phyloP scores from a whole-genome alignment of 2,888 invertebrate species.

The Orthonevra nobilis region DNA sequence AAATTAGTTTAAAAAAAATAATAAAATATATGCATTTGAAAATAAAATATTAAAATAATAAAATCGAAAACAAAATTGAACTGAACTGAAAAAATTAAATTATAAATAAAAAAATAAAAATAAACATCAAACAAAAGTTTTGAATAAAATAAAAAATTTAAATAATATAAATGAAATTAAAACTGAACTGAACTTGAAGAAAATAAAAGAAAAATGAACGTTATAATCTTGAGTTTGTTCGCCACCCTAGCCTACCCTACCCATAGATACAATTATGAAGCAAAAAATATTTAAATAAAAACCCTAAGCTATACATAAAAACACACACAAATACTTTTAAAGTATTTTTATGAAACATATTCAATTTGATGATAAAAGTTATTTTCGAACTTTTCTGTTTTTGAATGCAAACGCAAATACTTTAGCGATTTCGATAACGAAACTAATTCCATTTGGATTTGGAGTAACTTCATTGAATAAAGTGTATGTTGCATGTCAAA shows the following conservation, averaged over 20 bases:
- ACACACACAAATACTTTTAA: not conserved
- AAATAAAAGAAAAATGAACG: not conserved
- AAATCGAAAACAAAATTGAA: not conserved
- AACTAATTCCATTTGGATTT: conserved; percentile 7
- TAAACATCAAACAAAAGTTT: not conserved
- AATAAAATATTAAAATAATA: not conserved
- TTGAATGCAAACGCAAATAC: not conserved
- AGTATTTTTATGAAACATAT: no score
- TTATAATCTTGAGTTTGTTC: conserved; percentile 36
- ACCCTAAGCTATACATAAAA: not conserved
- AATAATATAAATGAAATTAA: not conserved
- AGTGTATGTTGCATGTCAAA: no score
- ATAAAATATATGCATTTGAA: no score
- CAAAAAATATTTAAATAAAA: not conserved
- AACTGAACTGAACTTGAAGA: no score
- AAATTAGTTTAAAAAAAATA: no score
- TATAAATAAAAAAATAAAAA: not conserved
- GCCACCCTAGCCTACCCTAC: conserved; percentile 15
- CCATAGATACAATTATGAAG: no score
- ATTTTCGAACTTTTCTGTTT: no score
- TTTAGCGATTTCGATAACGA: conserved; percentile 7
- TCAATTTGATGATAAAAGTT: no score
- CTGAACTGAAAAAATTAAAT: not conserved
- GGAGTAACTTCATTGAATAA: not conserved
- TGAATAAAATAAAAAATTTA: not conserved